phyloP scores from a whole-genome alignment of 2,888 invertebrate species.

The Tuta absoluta region DNA sequence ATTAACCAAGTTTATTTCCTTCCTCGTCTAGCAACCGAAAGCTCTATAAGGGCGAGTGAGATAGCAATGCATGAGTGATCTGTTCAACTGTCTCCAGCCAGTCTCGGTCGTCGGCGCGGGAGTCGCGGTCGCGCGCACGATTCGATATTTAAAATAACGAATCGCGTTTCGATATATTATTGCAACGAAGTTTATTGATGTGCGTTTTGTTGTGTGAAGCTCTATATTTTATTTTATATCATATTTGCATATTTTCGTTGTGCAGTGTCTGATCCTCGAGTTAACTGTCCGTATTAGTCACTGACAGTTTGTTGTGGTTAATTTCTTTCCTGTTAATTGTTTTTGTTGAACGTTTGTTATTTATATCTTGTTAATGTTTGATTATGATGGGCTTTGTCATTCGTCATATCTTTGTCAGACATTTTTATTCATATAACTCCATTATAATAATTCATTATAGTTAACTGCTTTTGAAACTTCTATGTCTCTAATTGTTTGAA shows the following conservation, averaged over 20 bases:
- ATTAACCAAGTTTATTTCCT: slow-evolving; percentile 47
- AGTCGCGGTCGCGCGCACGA: slow-evolving; percentile 56
- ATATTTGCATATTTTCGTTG: slow-evolving; percentile 16
- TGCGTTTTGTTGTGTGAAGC: slow-evolving; percentile 47
- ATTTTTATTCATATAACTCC: not conserved
- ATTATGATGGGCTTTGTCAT: not conserved
- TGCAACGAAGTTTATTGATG: slow-evolving; percentile 67
- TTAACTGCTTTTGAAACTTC: too few species aligned
- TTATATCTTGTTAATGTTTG: slow-evolving; percentile 16
- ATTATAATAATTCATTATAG: not conserved
- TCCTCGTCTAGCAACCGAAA: slow-evolving; percentile 50
- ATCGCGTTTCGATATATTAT: slow-evolving; percentile 54
- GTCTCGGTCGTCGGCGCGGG: slow-evolving; percentile 72
- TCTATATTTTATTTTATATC: slow-evolving; percentile 31
- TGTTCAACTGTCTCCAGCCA: slow-evolving; percentile 65
- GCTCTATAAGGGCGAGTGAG: slow-evolving; percentile 49
- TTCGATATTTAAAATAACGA: slow-evolving; percentile 56
- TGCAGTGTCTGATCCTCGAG: slow-evolving; percentile 36
- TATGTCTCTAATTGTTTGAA: too few species aligned
- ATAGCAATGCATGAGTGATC: slow-evolving; percentile 53
- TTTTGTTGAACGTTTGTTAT: slow-evolving; percentile 18
- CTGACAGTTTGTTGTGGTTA: slow-evolving; percentile 44
- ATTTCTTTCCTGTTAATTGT: slow-evolving; percentile 44
- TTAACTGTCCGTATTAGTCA: slow-evolving; percentile 45
- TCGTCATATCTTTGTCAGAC: not conserved